These are phyloP conservation scores for Tetramorium simillimum DNA, from an alignment of 1,140 invertebrate genomes.

Conservation along the genomic window DNA sequence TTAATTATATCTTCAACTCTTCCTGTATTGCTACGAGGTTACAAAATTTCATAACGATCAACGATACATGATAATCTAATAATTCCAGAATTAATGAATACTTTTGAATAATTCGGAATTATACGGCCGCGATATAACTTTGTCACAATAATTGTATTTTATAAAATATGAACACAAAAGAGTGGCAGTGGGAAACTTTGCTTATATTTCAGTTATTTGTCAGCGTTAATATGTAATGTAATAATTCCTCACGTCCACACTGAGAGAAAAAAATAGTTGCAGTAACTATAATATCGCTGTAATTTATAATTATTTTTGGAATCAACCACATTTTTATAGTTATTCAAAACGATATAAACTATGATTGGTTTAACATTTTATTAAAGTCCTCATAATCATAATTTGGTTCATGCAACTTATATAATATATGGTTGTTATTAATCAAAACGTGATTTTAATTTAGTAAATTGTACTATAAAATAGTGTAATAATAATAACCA, in stretches of 20 bases:
- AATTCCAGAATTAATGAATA: conserved; percentile 26
- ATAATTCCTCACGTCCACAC: not conserved
- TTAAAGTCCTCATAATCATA: no score
- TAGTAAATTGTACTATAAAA: no score
- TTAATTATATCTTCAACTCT: conserved; percentile 16
- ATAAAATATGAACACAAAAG: not conserved
- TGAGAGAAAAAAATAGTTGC: no score
- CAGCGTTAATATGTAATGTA: not conserved
- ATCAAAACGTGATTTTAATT: no score
- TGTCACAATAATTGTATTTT: not conserved
- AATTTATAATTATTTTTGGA: no score
- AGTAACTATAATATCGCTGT: no score
- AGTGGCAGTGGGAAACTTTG: not conserved
- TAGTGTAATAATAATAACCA: no score
- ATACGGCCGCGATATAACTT: not conserved
- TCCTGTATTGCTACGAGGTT: not conserved
- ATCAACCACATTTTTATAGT: no score
- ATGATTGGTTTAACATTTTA: no score
- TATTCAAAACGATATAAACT: no score
- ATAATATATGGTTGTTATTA: no score
- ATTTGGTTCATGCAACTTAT: no score
- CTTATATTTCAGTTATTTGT: not conserved
- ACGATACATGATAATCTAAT: not conserved
- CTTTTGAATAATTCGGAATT: not conserved
- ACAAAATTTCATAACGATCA: conserved; percentile 6